Conservation (phyloP, 1,140 invertebrate genomes). For the Drosophila sp. region DNA sequence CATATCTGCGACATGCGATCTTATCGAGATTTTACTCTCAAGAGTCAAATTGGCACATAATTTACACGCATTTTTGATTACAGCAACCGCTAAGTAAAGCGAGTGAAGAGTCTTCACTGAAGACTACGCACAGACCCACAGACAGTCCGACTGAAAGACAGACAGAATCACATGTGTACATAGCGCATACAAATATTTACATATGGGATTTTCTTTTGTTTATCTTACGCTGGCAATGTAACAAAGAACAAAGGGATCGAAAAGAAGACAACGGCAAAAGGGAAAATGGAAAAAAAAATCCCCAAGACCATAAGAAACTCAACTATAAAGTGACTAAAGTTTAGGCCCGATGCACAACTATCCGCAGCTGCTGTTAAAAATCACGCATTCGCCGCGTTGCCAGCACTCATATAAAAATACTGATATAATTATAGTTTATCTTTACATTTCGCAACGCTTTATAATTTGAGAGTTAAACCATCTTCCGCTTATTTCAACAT, state of each 20-base stretch:
- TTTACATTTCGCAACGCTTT: conserved; percentile 9
- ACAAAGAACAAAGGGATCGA: conserved; percentile 46
- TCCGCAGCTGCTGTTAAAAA: not conserved
- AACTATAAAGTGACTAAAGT: conserved; percentile 12
- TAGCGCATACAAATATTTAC: conserved; percentile 50
- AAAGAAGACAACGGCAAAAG: not conserved
- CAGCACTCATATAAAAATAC: not conserved
- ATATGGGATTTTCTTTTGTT: conserved; percentile 39
- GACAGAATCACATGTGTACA: conserved; percentile 10
- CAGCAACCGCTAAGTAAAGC: conserved; percentile 42
- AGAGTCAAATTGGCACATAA: conserved; percentile 2
- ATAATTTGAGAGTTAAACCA: conserved; percentile 18
- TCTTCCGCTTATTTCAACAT: conserved; percentile 4
- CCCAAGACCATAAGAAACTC: not conserved
- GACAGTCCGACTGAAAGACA: not conserved
- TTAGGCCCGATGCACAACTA: not conserved
- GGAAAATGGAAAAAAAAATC: conserved; percentile 19
- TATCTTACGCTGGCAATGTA: conserved; percentile 8
- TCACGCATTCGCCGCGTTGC: conserved; percentile 39
- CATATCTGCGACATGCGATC: conserved; percentile 13
- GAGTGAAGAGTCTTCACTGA: too few relatives aligned
- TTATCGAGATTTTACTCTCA: conserved; percentile 2
- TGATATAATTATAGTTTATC: conserved; percentile 2
- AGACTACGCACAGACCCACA: not conserved
- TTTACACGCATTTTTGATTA: conserved; percentile 2